phyloP scores from a whole-genome alignment of 2,113 vertebrate genomes.

The Indicator maculatus region DNA sequence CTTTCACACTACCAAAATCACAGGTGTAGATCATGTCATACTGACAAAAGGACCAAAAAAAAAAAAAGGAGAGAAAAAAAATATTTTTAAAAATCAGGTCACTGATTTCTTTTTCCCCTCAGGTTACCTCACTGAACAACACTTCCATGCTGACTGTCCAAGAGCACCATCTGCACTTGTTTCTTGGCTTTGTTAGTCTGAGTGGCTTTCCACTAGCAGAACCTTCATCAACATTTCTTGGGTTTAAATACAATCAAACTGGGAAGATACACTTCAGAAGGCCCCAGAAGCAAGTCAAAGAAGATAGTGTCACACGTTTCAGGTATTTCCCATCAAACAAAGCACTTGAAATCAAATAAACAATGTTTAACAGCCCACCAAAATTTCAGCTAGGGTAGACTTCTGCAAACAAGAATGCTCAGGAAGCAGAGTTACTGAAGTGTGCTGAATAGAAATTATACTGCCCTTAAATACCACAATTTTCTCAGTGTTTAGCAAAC shows the following conservation, averaged over 20 bases:
- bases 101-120: not conserved
- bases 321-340: not conserved
- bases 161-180: not conserved
- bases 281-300: not conserved
- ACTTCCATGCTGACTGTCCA: not conserved
- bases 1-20: not conserved
- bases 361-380: not conserved
- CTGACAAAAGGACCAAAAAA: not conserved
- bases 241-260: not conserved
- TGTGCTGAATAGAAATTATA: rapidly evolving
- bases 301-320: not conserved
- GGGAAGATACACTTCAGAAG: not conserved
- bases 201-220: not conserved
- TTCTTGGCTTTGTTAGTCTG: not conserved
- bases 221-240: not conserved
- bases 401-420: not conserved
- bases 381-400: not conserved
- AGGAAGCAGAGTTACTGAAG: not conserved
- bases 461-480: not conserved
- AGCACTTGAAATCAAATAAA: not conserved
- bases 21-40: not conserved
- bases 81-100: not conserved
- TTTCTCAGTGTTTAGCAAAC: not conserved
- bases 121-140: not conserved
- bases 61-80: not conserved